phyloP scores from a whole-genome alignment of 2,797 vertebrate species.

The Anguilla megastoma region DNA sequence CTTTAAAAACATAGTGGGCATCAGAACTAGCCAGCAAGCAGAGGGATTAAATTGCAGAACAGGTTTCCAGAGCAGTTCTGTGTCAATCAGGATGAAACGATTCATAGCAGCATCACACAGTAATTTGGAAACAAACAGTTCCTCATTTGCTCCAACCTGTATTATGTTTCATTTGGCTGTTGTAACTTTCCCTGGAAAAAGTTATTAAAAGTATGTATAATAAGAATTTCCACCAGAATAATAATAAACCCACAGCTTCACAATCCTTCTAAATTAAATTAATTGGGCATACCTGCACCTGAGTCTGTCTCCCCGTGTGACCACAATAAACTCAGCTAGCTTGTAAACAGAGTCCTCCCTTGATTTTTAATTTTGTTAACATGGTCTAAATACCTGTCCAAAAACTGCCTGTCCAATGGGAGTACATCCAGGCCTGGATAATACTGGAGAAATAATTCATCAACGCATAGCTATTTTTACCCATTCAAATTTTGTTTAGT shows the following conservation, averaged over 20 bases:
- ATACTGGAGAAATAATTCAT: conserved; percentile 40
- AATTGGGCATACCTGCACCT: neutral
- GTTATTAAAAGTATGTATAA: neutral
- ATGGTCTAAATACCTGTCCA: conserved; percentile 28
- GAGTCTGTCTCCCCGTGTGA: neutral
- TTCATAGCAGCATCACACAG: neutral
- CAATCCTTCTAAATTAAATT: neutral
- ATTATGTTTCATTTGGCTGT: neutral
- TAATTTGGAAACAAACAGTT: conserved; percentile 34
- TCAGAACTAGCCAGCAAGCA: too few relatives aligned
- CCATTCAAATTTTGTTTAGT: neutral
- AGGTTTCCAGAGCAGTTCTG: too few relatives aligned
- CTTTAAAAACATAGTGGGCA: too few relatives aligned
- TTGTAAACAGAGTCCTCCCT: neutral
- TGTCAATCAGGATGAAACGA: too few relatives aligned
- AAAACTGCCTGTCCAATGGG: conserved; percentile 18
- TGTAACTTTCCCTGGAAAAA: neutral
- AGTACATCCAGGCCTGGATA: neutral
- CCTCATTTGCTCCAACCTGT: too few relatives aligned
- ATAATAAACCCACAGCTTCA: neutral
- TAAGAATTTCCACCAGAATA: neutral
- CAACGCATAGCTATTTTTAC: conserved; percentile 8
- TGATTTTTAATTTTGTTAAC: neutral
- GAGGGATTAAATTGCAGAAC: too few relatives aligned
- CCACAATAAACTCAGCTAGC: neutral